Conservation (phyloP, 2,113 vertebrate genomes). For the Centropus unirufus region DNA sequence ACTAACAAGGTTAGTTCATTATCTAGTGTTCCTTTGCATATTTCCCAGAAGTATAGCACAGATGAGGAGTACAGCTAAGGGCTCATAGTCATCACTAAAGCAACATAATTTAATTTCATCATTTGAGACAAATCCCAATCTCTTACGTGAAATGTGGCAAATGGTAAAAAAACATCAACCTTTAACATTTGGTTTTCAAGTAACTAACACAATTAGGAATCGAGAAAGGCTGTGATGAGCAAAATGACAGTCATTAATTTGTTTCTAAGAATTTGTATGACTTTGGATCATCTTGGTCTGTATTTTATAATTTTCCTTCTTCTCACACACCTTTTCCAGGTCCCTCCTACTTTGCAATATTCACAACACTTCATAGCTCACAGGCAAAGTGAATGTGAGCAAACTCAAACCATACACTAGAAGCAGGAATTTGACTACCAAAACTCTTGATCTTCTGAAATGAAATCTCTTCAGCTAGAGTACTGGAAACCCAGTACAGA, state of each 20-base stretch:
- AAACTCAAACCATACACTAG: background rate
- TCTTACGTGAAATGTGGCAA: background rate
- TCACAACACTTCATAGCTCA: background rate
- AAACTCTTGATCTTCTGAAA: background rate
- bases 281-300: background rate
- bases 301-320: background rate
- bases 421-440: background rate
- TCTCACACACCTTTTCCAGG: background rate
- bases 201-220: background rate
- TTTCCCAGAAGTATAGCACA: background rate
- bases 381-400: background rate
- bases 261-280: background rate
- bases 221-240: background rate
- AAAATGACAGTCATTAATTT: background rate
- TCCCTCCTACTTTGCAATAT: background rate
- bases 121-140: background rate
- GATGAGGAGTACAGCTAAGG: background rate
- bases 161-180: accelerated
- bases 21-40: background rate
- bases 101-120: background rate
- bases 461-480: background rate
- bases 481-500: background rate
- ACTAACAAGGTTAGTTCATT: background rate
- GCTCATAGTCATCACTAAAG: background rate
- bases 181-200: background rate